Evolutionary conservation across 2,113 vertebrate genomes (phyloP).

Genomic region (Aythya baeri): DNA sequence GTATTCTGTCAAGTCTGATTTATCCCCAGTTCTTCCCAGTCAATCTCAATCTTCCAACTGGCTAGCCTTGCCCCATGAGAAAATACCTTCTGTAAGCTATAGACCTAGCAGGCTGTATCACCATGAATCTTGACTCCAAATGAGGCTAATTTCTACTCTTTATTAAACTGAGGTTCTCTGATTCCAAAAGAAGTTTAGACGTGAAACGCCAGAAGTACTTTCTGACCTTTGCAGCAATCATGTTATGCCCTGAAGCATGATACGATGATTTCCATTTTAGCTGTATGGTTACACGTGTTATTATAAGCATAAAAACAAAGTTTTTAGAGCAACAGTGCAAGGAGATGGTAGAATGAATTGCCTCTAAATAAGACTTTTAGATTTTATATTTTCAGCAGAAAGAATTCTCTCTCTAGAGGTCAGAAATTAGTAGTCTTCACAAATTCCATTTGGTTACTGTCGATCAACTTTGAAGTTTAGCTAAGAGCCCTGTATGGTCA

Average conservation of each 20-base stretch:
- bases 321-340: neutral
- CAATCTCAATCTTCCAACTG: neutral
- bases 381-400: neutral
- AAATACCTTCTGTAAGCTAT: neutral
- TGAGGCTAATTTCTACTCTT: constrained; percentile 17
- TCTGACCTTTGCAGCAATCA: constrained; percentile 52
- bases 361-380: neutral
- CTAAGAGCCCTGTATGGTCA: neutral
- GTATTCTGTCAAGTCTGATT: neutral
- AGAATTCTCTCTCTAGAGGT: neutral
- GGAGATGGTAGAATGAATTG: neutral
- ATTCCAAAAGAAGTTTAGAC: neutral
- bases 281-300: constrained; percentile 3
- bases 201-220: constrained; percentile 4
- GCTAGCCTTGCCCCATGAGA: neutral
- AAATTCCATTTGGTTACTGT: neutral
- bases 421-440: neutral
- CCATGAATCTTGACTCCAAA: neutral
- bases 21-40: neutral
- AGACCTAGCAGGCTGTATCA: neutral
- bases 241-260: constrained; percentile 22
- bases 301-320: constrained; percentile 11
- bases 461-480: neutral
- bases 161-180: constrained; percentile 14
- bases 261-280: constrained; percentile 41